phyloP scores from a whole-genome alignment of 2,113 vertebrate genomes.

The Bos javanicus region DNA sequence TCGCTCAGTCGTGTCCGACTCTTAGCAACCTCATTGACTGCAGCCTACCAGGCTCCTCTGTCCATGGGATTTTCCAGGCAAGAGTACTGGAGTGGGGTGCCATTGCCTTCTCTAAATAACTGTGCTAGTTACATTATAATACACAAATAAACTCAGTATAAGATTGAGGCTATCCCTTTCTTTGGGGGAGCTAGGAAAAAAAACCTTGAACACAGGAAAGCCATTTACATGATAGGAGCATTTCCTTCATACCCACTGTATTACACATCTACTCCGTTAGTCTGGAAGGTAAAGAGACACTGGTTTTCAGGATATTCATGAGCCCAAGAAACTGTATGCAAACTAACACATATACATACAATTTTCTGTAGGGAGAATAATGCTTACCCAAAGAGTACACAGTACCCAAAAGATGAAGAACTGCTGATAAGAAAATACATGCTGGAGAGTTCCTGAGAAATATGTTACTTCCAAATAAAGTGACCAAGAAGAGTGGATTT shows the following conservation, averaged over 20 bases:
- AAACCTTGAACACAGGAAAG: neutral
- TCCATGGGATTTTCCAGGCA: no score
- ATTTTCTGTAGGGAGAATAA: neutral
- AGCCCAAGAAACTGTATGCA: neutral
- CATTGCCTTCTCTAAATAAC: neutral
- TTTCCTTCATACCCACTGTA: neutral
- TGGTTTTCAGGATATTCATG: neutral
- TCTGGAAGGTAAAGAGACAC: neutral
- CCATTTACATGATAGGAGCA: neutral
- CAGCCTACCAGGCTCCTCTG: no score
- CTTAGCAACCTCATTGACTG: no score
- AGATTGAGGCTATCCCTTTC: neutral
- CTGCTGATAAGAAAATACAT: neutral
- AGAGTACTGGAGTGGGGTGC: no score
- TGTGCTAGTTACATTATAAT: neutral
- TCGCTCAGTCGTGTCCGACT: no score
- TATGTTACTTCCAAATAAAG: constrained; percentile 36
- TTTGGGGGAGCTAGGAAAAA: neutral
- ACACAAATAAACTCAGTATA: neutral
- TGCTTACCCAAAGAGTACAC: neutral
- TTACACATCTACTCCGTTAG: neutral
- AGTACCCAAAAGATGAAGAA: neutral
- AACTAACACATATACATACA: neutral
- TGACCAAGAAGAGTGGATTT: neutral
- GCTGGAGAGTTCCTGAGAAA: neutral